phyloP scores from a whole-genome alignment of 2,888 invertebrate genomes.

The Torymus aiolomorphi region DNA sequence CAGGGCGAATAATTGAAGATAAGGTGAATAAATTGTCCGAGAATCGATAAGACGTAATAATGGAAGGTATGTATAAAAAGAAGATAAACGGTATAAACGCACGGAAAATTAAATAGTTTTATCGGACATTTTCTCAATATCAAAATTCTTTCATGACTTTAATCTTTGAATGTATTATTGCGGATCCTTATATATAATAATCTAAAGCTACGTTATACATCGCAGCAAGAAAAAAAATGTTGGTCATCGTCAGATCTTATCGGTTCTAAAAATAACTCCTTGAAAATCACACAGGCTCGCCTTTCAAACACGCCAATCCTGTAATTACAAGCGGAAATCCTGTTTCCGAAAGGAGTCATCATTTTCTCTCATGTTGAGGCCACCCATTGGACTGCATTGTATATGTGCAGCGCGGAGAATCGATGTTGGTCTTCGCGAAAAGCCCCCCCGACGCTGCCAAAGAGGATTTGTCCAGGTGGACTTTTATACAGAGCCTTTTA shows the following conservation, averaged over 20 bases:
- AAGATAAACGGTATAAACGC: not conserved
- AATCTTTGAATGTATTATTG: not conserved
- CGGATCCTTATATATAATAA: not conserved
- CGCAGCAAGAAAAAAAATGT: too few relatives aligned
- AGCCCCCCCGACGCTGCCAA: not conserved
- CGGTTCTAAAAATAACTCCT: too few relatives aligned
- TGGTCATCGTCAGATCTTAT: too few relatives aligned
- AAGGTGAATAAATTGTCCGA: constrained; percentile 27
- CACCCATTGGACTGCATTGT: not conserved
- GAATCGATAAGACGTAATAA: constrained; percentile 35
- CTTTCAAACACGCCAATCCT: too few relatives aligned
- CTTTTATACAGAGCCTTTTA: constrained; percentile 19
- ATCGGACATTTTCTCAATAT: not conserved
- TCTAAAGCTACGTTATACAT: too few relatives aligned
- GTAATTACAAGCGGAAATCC: too few relatives aligned
- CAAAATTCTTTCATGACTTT: not conserved
- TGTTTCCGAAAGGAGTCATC: not conserved
- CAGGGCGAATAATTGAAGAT: constrained; percentile 16
- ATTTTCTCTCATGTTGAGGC: constrained; percentile 7
- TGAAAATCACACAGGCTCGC: too few relatives aligned
- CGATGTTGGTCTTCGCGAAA: constrained; percentile 13
- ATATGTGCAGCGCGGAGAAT: constrained; percentile 8
- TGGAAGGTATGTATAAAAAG: constrained; percentile 3
- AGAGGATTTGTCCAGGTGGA: constrained; percentile 1
- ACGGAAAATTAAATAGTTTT: constrained; percentile 16